Conservation (phyloP, 2,888 invertebrate genomes). For the Caenorhabditis doughertyi region DNA sequence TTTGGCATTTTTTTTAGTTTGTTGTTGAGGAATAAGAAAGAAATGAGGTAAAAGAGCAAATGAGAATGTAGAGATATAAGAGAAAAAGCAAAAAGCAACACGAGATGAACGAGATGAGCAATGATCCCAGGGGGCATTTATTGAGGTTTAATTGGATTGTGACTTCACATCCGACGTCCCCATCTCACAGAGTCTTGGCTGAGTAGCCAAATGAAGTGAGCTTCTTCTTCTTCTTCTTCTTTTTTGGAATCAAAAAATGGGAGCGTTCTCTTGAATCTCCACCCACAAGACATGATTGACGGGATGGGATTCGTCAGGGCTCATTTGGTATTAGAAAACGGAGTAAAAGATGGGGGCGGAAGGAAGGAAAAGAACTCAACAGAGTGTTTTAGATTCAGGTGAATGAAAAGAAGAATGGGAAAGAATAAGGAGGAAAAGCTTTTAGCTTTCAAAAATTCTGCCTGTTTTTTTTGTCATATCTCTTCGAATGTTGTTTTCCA, state of each 20-base stretch:
- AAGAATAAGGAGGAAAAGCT: slow-evolving; percentile 10
- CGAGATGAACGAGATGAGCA: slow-evolving; percentile 45
- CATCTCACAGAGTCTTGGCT: background rate
- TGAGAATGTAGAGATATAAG: slow-evolving; percentile 6
- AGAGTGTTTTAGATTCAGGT: slow-evolving; percentile 27
- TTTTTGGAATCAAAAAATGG: slow-evolving; percentile 10
- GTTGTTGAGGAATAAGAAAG: background rate
- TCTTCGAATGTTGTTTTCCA: slow-evolving; percentile 12
- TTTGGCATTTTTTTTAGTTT: background rate
- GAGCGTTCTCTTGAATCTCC: slow-evolving; percentile 17
- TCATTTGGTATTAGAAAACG: slow-evolving; percentile 40
- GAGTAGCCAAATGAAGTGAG: slow-evolving; percentile 23
- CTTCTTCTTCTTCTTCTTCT: slow-evolving; percentile 1
- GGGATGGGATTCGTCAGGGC: slow-evolving; percentile 40
- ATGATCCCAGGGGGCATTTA: slow-evolving; percentile 52
- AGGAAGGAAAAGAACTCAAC: slow-evolving; percentile 6
- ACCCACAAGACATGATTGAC: slow-evolving; percentile 45
- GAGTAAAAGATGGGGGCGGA: slow-evolving; percentile 13
- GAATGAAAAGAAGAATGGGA: slow-evolving; percentile 7
- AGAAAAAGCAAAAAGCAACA: slow-evolving; percentile 19
- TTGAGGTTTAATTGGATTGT: slow-evolving; percentile 60
- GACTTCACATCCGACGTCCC: slow-evolving; percentile 40
- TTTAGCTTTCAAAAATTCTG: slow-evolving; percentile 1
- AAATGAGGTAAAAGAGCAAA: background rate
- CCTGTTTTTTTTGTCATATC: background rate